Conservation (phyloP, 2,888 invertebrate genomes). For the Campaea margaritaria region DNA sequence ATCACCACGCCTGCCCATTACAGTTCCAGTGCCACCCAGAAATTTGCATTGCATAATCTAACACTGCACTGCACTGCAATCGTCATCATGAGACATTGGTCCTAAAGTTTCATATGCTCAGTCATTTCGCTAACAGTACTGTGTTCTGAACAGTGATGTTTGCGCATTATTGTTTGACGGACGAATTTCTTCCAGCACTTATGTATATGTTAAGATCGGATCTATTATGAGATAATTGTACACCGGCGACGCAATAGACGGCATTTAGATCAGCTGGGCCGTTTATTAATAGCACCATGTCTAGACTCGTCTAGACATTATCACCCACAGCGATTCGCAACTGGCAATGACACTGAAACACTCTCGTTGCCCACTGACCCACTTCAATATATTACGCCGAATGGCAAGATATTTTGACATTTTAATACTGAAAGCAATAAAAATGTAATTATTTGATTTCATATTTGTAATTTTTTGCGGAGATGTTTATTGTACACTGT, state of each 20-base stretch:
- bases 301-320: constrained; percentile 53
- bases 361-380: constrained; percentile 34
- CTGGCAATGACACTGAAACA: constrained; percentile 56
- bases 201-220: too few species aligned
- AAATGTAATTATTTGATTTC: background rate
- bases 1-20: too few species aligned
- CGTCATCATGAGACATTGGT: too few species aligned
- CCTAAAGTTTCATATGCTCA: too few species aligned
- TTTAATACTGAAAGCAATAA: background rate
- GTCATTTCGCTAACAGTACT: too few species aligned
- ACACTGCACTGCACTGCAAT: too few species aligned
- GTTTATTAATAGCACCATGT: constrained; percentile 44
- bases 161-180: too few species aligned
- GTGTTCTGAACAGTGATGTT: too few species aligned
- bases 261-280: constrained; percentile 36
- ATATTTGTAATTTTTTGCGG: background rate
- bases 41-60: too few species aligned
- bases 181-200: too few species aligned
- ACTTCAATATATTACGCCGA: constrained; percentile 37
- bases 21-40: too few species aligned
- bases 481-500: too few species aligned
- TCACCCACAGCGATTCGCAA: constrained; percentile 42
- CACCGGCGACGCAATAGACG: constrained; percentile 5
- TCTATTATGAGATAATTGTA: constrained; percentile 7
- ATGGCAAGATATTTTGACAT: background rate